Conservation (phyloP, 2,888 invertebrate species). For the Pharmacophagus antenor region DNA sequence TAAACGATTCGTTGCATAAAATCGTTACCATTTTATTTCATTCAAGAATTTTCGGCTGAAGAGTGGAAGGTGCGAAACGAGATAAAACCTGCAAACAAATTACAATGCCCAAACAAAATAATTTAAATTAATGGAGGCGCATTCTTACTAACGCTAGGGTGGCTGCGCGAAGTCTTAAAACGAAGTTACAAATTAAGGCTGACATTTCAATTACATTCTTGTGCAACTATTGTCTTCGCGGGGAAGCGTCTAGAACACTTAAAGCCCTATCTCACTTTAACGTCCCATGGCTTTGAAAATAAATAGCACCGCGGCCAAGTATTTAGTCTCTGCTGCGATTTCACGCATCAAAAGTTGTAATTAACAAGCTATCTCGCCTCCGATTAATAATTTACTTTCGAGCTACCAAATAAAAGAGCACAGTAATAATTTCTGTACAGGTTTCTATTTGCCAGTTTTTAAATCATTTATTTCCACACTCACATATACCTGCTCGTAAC, state of each 20-base stretch:
- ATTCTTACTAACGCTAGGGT: slow-evolving; percentile 48
- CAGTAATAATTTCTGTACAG: no score
- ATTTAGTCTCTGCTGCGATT: slow-evolving; percentile 27
- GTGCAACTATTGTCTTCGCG: slow-evolving; percentile 64
- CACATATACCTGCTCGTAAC: no score
- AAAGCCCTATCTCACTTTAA: slow-evolving; percentile 32
- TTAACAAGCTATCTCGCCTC: slow-evolving; percentile 22
- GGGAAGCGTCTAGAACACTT: slow-evolving; percentile 36
- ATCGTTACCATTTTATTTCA: neutral
- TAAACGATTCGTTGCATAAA: no score
- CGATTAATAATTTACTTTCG: slow-evolving; percentile 6
- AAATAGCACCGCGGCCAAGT: slow-evolving; percentile 28
- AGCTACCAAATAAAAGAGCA: neutral
- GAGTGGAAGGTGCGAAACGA: slow-evolving; percentile 41
- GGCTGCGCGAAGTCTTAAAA: slow-evolving; percentile 49
- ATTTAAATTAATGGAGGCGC: slow-evolving; percentile 57
- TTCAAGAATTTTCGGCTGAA: slow-evolving; percentile 6
- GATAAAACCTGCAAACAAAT: slow-evolving; percentile 54
- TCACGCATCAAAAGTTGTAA: slow-evolving; percentile 24
- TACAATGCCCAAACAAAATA: slow-evolving; percentile 48
- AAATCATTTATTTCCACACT: no score
- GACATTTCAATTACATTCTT: slow-evolving; percentile 78
- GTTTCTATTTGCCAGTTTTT: no score
- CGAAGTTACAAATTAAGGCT: slow-evolving; percentile 68
- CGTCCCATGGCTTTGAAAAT: slow-evolving; percentile 31